Base-by-base conservation (phyloP, 2,113 vertebrate genomes). In the Tragelaphus scriptus region DNA sequence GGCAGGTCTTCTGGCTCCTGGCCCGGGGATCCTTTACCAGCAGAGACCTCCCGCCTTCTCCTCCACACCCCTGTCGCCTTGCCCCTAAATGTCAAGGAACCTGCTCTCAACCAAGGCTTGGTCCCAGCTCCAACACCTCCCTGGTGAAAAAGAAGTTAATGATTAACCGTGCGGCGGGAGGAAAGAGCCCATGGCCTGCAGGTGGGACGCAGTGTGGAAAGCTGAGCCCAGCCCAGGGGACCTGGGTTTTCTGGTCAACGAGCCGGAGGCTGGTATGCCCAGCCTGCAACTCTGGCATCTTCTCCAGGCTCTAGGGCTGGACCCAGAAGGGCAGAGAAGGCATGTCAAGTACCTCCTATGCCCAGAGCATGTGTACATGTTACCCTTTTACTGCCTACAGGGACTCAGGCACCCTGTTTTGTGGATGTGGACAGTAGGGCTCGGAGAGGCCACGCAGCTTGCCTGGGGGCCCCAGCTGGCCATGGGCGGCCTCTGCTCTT, bases 311-410 rank as follows among this genome's bases (percentile, higher is more conserved):
- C 63, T 0, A 2, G 93, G 68, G n/a, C 30, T n/a, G 14, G n/a
- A n/a, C 58, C 36, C 0, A 0, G 19, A 6, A 7, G 23, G 49
- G 21, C 58, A 82, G 55, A 47, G n/a, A 63, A 23, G 0, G 23
- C 36, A 5, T 2, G 1, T 65, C 0, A 13, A 10, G 49, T 17
- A 1, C 44, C 15, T 25, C 11, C 53, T 16, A 1, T 5, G 36
- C 16, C 58, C 68, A 5, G 47, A 81, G 82, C 9, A 0, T 32
- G 16, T 40, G 7, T 2, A 4, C 30, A 15, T 0, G 0, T 32
- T 19, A 44, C 12, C 47, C 30, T 21, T 49, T 25, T 9, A 28
- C 87, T 21, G 26, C 71, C 7, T 82, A 51, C 28, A 75, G 1
- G 23, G 47, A 32, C 5, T 9, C 10, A 0, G 5, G 19, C 13